phyloP scores from a whole-genome alignment of 2,113 vertebrate genomes.

The Ochotona curzoniae region DNA sequence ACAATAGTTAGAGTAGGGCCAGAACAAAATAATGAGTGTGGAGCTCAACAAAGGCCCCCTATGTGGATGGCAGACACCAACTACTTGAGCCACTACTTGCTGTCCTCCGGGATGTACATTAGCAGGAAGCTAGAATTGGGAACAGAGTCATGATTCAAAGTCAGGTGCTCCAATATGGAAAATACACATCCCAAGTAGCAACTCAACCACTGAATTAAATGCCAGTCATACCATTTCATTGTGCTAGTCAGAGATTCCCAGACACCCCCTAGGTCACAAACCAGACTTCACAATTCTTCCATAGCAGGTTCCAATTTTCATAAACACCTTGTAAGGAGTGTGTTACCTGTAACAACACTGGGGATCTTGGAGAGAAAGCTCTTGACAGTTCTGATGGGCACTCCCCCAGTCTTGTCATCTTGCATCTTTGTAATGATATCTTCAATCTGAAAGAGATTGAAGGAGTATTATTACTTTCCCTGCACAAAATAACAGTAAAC shows the following conservation, averaged over 20 bases:
- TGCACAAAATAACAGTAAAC: background rate
- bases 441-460: conserved; percentile 91
- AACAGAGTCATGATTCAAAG: too few species aligned
- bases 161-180: too few species aligned
- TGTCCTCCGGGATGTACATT: too few species aligned
- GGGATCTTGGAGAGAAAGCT: conserved; percentile 99
- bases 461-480: conserved; percentile 29
- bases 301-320: background rate
- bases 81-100: too few species aligned
- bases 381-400: conserved; percentile 96
- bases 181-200: too few species aligned
- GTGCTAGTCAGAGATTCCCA: background rate
- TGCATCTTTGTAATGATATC: conserved; percentile 95
- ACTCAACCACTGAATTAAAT: too few species aligned
- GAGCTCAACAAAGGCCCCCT: too few species aligned
- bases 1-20: too few species aligned
- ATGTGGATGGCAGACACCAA: too few species aligned
- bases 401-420: conserved; percentile 96
- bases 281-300: background rate
- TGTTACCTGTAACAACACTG: conserved; percentile 95
- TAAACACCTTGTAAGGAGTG: background rate
- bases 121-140: too few species aligned
- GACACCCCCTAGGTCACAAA: background rate
- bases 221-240: too few species aligned
- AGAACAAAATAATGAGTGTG: too few species aligned